Evolutionary conservation across 1,140 invertebrate species (phyloP).

Genomic region (Drosophila virilis): DNA sequence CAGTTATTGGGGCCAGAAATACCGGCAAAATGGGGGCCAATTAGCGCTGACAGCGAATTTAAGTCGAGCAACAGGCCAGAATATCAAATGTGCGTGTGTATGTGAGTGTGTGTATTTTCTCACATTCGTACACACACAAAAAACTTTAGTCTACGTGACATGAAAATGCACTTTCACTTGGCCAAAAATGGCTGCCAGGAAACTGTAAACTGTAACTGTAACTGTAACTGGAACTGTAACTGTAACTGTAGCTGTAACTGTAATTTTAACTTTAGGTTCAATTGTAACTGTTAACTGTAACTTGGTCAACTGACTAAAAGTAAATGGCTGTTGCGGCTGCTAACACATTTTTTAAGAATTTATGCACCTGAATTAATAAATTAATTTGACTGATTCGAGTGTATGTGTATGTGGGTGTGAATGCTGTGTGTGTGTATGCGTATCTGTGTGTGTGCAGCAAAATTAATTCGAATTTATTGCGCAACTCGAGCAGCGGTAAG

Average conservation of each 20-base stretch:
- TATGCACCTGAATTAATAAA: constrained; percentile 37
- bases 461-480: constrained; percentile 53
- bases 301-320: constrained; percentile 10
- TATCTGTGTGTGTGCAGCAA: background rate
- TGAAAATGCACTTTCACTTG: constrained; percentile 37
- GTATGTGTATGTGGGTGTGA: background rate
- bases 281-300: constrained; percentile 1
- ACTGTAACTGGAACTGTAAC: constrained; percentile 5
- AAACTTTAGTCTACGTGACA: constrained; percentile 32
- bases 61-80: constrained; percentile 5
- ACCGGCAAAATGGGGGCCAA: constrained; percentile 7
- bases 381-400: constrained; percentile 37
- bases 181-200: constrained; percentile 17
- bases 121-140: background rate
- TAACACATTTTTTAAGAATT: constrained; percentile 15
- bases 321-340: background rate
- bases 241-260: background rate
- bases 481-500: constrained; percentile 26
- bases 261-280: background rate
- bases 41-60: constrained; percentile 16
- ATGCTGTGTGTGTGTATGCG: background rate
- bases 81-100: background rate
- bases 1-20: constrained; percentile 11
- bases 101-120: background rate
- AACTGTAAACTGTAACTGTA: constrained; percentile 22